Evolutionary conservation across 2,797 vertebrate species (phyloP).

Genomic region (Peromyscus nudipes): DNA sequence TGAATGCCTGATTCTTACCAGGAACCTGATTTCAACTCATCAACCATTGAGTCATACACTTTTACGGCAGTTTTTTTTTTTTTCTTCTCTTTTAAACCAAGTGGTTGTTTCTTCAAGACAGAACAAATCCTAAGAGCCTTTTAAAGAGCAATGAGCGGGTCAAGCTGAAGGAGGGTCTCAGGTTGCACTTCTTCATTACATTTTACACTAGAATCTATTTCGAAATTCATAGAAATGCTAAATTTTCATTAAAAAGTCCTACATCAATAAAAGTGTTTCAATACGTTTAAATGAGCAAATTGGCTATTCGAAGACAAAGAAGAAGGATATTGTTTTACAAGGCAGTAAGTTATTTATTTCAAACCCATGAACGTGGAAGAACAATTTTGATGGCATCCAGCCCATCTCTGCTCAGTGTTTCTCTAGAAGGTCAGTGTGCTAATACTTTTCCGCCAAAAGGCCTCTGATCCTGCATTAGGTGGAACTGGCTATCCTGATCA

Average conservation of each 20-base stretch:
- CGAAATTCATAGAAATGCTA: neutral
- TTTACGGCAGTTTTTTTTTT: neutral
- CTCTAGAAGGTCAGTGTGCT: neutral
- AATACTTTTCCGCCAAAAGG: neutral
- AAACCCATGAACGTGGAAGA: neutral
- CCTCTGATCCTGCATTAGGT: neutral
- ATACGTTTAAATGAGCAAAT: neutral
- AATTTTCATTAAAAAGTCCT: constrained; percentile 24
- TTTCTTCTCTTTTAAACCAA: neutral
- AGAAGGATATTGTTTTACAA: neutral
- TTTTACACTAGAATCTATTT: constrained; percentile 16
- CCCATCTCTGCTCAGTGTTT: neutral
- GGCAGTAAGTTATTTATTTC: neutral
- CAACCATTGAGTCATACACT: neutral
- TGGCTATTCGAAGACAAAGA: neutral
- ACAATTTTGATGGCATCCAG: neutral
- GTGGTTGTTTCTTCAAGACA: neutral
- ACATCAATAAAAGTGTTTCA: neutral
- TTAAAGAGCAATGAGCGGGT: neutral
- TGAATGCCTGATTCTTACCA: neutral
- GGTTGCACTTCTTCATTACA: neutral
- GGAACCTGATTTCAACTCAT: constrained; percentile 6
- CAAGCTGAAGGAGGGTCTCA: neutral
- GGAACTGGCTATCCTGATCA: neutral
- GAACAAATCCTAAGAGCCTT: neutral